Evolutionary conservation across 2,113 vertebrate genomes (phyloP), one percentile per base, ranked within the genome.

Genomic region (Tragelaphus scriptus): DNA sequence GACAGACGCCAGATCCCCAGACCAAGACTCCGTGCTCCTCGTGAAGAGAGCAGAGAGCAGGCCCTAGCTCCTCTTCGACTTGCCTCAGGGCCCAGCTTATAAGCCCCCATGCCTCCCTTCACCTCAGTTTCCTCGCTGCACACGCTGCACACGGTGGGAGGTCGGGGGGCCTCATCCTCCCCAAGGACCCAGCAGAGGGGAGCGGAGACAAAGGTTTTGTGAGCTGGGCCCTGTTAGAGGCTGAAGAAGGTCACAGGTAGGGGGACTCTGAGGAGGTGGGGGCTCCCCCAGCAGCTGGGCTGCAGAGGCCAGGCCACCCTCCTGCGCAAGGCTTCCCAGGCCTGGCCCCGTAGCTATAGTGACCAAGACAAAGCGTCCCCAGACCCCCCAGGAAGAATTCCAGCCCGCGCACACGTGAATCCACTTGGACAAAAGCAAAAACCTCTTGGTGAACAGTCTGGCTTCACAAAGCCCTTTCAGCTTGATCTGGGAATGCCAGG

Each of bases 371-470:
- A 95, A 96, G 94, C 51, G 0, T 58, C 84, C 58, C 77, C 49
- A 51, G 63, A 13, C 59, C 88, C 91, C 92, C 96, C 93, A 97
- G 82, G 58, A 95, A 82, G 96, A 97, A 96, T 90, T 97, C 93
- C 96, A 97, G 56, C 91, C 88, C 32, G 17, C 4, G 51, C 32
- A 30, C 82, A 40, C 13, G 23, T 79, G 97, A 92, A 89, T 90
- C 53, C 81, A 85, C 93, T 88, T 53, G 85, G 79, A 98, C 93
- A 89, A 97, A 98, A 97, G 93, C 95, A 87, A 81, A 89, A 91
- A 30, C 21, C 21, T 6, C 23, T 63, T 71, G 94, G 61, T 2
- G 0, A 30, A 56, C 0, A 10, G 53, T 92, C 92, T 77, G 77
- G 77, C 82, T 95, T 94, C n/a, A 32, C 68, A 44, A 75, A 88